A percentile compares a stretch with the other conserved stretches of the same genome.
Evolutionary conservation across 2,888 invertebrate genomes (phyloP).

Genomic region (Phyllotreta cruciferae): DNA sequence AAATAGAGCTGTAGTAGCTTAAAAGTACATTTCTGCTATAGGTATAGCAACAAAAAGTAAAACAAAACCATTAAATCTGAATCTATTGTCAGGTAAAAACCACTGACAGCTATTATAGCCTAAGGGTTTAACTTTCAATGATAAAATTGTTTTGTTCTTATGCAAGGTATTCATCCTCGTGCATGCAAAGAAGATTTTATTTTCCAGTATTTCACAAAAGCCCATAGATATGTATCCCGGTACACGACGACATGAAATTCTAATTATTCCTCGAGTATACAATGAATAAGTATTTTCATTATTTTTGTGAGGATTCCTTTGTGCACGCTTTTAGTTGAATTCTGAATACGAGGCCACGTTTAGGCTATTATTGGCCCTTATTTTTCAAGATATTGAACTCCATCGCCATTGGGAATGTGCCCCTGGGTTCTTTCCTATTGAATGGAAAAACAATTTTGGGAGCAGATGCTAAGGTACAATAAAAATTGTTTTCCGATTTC

Average conservation of each 20-base stretch:
- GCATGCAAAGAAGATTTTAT: slow-evolving; percentile 2
- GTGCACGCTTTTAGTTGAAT: slow-evolving; percentile 17
- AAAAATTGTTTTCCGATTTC: slow-evolving; percentile 27
- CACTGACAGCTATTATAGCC: not conserved
- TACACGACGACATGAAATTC: slow-evolving; percentile 26
- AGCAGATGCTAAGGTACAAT: slow-evolving; percentile 25
- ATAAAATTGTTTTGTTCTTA: slow-evolving; percentile 18
- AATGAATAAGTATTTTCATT: slow-evolving; percentile 30
- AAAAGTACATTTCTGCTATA: too few species aligned
- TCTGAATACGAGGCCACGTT: slow-evolving; percentile 22
- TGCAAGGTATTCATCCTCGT: slow-evolving; percentile 14
- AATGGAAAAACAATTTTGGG: slow-evolving; percentile 27
- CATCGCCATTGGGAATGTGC: slow-evolving; percentile 15
- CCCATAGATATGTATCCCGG: slow-evolving; percentile 32
- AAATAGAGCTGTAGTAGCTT: too few species aligned
- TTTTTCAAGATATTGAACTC: slow-evolving; percentile 24
- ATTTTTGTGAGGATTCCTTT: slow-evolving; percentile 32
- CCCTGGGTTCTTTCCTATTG: slow-evolving; percentile 14
- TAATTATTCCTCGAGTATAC: slow-evolving; percentile 34
- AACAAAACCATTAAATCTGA: not conserved
- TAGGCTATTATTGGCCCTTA: slow-evolving; percentile 22
- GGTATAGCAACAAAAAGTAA: too few species aligned
- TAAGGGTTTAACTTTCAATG: not conserved
- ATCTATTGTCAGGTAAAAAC: slow-evolving; percentile 19
- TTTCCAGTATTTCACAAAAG: slow-evolving; percentile 23